These are phyloP conservation scores for Cyprinella venusta DNA, from an alignment of 2,797 vertebrate genomes.

Conservation along the genomic window DNA sequence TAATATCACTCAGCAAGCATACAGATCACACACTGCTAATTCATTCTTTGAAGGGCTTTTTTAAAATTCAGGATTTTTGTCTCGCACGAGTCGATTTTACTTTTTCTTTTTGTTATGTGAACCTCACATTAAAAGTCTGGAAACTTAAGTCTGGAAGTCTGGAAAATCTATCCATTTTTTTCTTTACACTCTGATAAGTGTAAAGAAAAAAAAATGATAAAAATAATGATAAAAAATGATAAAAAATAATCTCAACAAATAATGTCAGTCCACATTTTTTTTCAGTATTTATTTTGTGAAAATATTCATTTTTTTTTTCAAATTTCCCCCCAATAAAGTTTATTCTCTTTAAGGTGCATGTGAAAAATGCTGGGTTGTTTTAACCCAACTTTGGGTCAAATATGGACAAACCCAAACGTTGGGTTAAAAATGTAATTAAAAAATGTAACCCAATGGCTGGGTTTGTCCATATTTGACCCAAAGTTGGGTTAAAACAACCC, in stretches of 20 bases:
- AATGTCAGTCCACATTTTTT: neutral
- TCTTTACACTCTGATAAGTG: neutral
- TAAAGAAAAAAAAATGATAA: too few relatives aligned
- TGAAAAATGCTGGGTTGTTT: too few relatives aligned
- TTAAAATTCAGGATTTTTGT: neutral
- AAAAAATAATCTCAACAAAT: neutral
- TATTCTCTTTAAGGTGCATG: neutral
- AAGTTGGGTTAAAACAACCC: too few relatives aligned
- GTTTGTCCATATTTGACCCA: too few relatives aligned
- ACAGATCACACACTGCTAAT: slow-evolving; percentile 11
- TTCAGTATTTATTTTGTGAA: neutral
- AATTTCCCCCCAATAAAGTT: neutral
- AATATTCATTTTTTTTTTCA: neutral
- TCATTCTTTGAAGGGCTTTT: neutral
- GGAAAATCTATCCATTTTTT: neutral
- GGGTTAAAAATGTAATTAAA: too few relatives aligned
- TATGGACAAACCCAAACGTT: too few relatives aligned
- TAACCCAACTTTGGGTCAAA: too few relatives aligned
- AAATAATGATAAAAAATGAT: too few relatives aligned
- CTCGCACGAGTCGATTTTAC: neutral
- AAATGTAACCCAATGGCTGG: neutral
- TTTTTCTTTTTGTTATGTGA: neutral
- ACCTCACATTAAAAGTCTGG: neutral
- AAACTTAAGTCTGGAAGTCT: too few relatives aligned
- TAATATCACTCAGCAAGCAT: neutral